Evolutionary conservation across 2,797 vertebrate genomes (phyloP), one percentile per base, ranked within the genome.

Genomic region (Cirrhinus molitorella): DNA sequence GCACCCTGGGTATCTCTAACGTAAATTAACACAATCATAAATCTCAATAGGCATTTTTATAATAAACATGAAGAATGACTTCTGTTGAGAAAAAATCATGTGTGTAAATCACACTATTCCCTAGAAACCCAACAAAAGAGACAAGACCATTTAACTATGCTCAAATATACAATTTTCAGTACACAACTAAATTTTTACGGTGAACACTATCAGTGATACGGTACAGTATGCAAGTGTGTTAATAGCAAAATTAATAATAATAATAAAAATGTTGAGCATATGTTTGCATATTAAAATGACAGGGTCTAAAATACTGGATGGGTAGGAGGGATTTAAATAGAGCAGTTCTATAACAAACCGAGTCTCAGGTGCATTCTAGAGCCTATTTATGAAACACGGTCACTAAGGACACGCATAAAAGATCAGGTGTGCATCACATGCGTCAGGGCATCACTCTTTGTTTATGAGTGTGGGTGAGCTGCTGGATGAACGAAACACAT

Each of bases 61-160:
- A 53, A 21, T 21, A 76, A 85, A 89, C 94, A 94, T 86, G 89
- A 88, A 0, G 90, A 90, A 61, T 81, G 57, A 80, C 72, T 79
- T 90, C 89, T 91, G 85, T 71, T 40, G 61, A 67, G 37, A 78
- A 11, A 79, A 47, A 78, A 31, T 43, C n/a, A n/a, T n/a, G 53
- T 17, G 21, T 8, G 34, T 37, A 40, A 53, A 21, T 40, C 19
- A 57, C 31, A 37, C 23, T 8, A 16, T 13, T 16, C 10, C 47
- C 10, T 31, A 19, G 1, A 63, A 45, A 25, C 16, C n/a, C 40
- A 77, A 45, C 12, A 65, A 16, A 40, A 40, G 13, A 74, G 14
- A 13, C 16, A 83, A 40, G 25, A 45, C 9, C 1, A 11, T 72
- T 72, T 72, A 72, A 28, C 8, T 71, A 5, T 53, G 6, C 5